Conservation (phyloP, 2,113 vertebrate species). For the Coptodon bakossiorum region DNA sequence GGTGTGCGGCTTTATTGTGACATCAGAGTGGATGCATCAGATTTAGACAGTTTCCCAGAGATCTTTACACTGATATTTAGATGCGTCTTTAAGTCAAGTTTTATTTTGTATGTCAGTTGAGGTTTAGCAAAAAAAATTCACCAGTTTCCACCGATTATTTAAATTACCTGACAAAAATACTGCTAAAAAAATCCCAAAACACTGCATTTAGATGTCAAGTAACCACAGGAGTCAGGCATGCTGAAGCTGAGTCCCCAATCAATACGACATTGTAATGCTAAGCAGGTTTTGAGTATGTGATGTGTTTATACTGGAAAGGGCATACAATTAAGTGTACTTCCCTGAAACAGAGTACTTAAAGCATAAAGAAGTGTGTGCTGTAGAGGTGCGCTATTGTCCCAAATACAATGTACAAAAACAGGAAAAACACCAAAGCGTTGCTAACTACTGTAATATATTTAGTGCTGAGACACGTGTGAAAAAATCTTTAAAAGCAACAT, state of each 20-base stretch:
- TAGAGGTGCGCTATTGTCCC: not conserved
- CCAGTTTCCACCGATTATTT: not conserved
- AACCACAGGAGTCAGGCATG: not conserved
- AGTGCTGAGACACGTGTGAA: not conserved
- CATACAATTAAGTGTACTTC: not conserved
- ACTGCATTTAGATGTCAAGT: not conserved
- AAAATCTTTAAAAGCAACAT: not conserved
- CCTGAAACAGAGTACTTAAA: not conserved
- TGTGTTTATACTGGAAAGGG: not conserved
- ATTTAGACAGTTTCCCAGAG: not conserved
- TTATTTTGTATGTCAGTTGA: not conserved
- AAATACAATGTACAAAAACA: too few species aligned
- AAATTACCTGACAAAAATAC: not conserved
- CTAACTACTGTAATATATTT: not conserved
- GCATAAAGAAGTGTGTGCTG: not conserved
- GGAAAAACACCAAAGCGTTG: not conserved
- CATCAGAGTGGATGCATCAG: not conserved
- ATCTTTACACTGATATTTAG: not conserved
- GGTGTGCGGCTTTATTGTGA: not conserved
- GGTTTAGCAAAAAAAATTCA: not conserved
- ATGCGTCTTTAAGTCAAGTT: not conserved
- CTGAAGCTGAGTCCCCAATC: not conserved
- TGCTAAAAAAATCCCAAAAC: not conserved
- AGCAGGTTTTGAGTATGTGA: not conserved
- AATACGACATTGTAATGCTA: not conserved